Percentiles rank a stretch among this genome's conserved stretches.
phyloP scores from a whole-genome alignment of 2,113 vertebrate species.

The Sinocyclocheilus rhinocerous region DNA sequence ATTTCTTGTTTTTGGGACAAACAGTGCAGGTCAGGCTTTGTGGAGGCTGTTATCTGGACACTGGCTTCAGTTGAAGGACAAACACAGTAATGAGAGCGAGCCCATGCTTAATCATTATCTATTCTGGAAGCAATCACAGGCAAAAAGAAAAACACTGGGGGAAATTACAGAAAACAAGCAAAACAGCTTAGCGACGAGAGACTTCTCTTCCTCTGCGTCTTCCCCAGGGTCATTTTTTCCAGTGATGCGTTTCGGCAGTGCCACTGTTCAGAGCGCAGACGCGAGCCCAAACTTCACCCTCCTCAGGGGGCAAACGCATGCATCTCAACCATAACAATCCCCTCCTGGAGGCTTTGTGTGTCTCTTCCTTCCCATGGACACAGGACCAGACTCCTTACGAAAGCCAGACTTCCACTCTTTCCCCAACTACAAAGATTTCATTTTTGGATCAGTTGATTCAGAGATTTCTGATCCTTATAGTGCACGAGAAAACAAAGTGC shows the following conservation, averaged over 20 bases:
- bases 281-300: background rate
- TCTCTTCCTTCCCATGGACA: constrained; percentile 67
- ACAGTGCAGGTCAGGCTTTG: background rate
- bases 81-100: constrained; percentile 46
- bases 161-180: constrained; percentile 29
- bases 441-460: constrained; percentile 67
- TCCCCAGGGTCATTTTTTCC: constrained; percentile 17
- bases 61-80: constrained; percentile 47
- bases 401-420: constrained; percentile 58
- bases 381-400: constrained; percentile 57
- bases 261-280: constrained; percentile 32
- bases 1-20: background rate
- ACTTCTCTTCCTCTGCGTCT: constrained; percentile 36
- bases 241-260: constrained; percentile 7
- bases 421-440: constrained; percentile 57
- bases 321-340: constrained; percentile 44
- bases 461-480: constrained; percentile 61
- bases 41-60: constrained; percentile 6
- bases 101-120: constrained; percentile 39
- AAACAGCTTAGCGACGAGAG: constrained; percentile 39
- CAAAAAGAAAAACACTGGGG: constrained; percentile 27
- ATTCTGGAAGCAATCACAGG: constrained; percentile 48
- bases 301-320: constrained; percentile 23
- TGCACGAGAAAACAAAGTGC: constrained; percentile 61
- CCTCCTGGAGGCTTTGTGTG: constrained; percentile 53